Evolutionary conservation across 1,140 invertebrate genomes (phyloP).

Genomic region (Oppia nitens): DNA sequence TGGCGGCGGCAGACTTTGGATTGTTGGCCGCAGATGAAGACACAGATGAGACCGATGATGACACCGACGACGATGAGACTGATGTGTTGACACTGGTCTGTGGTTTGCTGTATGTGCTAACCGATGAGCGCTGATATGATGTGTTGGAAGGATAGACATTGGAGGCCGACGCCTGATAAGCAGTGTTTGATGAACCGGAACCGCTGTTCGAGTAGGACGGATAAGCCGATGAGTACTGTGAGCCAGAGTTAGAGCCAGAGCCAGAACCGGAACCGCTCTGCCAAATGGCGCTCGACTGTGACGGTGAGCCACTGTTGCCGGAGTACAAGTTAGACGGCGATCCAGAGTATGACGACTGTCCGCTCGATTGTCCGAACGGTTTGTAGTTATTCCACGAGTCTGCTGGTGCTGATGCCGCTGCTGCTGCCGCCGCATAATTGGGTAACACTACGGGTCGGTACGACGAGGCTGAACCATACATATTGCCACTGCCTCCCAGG

Average conservation of each 20-base stretch:
- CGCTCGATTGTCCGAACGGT: not conserved
- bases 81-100: not conserved
- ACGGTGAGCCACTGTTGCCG: not conserved
- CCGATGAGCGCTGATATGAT: not conserved
- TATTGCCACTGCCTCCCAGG: not conserved
- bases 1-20: not conserved
- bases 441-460: constrained; percentile 8
- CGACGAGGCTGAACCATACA: constrained; percentile 1
- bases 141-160: not conserved
- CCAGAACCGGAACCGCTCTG: not conserved
- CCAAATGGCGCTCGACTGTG: not conserved
- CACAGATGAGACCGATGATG: not conserved
- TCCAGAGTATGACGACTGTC: not conserved
- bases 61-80: not conserved
- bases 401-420: not conserved
- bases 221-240: not conserved
- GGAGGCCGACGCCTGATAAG: not conserved
- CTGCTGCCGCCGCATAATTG: not conserved
- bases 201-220: not conserved
- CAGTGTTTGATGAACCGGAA: not conserved
- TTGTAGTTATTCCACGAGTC: not conserved
- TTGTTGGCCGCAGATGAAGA: not conserved
- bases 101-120: not conserved
- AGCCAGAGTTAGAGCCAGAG: not conserved
- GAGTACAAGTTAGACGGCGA: not conserved